phyloP scores from a whole-genome alignment of 1,140 invertebrate genomes.

The Apis laboriosa region DNA sequence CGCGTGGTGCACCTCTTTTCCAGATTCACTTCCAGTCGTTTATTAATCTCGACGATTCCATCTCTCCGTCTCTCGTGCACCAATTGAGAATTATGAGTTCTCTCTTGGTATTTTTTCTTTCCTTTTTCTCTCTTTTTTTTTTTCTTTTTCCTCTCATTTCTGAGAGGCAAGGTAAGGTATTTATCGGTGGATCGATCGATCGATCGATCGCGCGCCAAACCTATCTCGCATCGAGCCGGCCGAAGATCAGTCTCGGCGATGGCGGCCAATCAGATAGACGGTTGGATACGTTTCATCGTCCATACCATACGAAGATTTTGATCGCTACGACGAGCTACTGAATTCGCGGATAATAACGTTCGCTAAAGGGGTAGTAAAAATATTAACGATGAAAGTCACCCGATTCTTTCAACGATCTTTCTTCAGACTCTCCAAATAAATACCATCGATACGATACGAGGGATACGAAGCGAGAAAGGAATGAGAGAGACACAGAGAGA shows the following conservation, averaged over 20 bases:
- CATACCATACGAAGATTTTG: slow-evolving; percentile 26
- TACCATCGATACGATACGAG: background rate
- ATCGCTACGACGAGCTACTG: slow-evolving; percentile 46
- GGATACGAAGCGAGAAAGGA: background rate
- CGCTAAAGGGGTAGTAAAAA: background rate
- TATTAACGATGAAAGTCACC: background rate
- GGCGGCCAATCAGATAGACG: slow-evolving; percentile 35
- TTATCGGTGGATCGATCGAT: slow-evolving; percentile 25
- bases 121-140: too few relatives aligned
- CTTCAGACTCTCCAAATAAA: background rate
- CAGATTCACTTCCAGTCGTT: slow-evolving; percentile 12
- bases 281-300: slow-evolving; percentile 53
- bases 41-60: slow-evolving; percentile 35
- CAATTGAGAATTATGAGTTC: slow-evolving; percentile 1
- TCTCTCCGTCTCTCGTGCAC: slow-evolving; percentile 19
- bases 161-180: slow-evolving; percentile 40
- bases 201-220: slow-evolving; percentile 41
- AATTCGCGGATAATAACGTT: slow-evolving; percentile 6
- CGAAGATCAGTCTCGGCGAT: slow-evolving; percentile 15
- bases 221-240: slow-evolving; percentile 26
- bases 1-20: background rate
- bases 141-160: background rate
- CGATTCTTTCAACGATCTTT: too few relatives aligned
- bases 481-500: background rate
- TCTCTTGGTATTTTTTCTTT: background rate